Evolutionary conservation across 2,113 vertebrate genomes (phyloP), one percentile per base, ranked within the genome.

Genomic region (Tachysurus vachellii): DNA sequence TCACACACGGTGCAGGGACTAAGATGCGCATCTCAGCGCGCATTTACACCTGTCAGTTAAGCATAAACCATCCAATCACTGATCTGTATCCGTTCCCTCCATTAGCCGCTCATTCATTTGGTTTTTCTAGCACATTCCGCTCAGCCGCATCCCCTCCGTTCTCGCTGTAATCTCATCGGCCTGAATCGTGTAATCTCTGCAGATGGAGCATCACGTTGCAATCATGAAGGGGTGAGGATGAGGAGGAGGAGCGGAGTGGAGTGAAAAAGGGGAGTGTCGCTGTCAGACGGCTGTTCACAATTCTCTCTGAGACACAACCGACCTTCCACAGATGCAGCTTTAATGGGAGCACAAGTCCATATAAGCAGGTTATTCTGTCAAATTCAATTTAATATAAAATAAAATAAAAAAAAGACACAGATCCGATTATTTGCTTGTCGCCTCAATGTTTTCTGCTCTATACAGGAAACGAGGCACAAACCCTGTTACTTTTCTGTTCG

Each of bases 151-250:
- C 61, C 19, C 57, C n/a, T 64, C 31, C 80, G 12, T 85, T 53
- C 64, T 66, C 50, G 23, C 75, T 31, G 79, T 88, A 88, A 88
- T 90, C 87, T 88, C 87, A 75, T 80, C 80, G 31, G 53, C 28
- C 56, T n/a, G 80, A 80, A 86, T 83, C 28, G 80, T 31, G 80
- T 89, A 89, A 88, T 86, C 89, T 83, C 84, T 86, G 87, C 73
- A 90, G 54, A 80, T 13, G 80, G 71, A 82, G 31, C 54, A 59
- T 87, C 79, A 87, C 83, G 42, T 76, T 76, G 83, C 75, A 68
- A 84, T 87, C 21, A 21, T 54, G 61, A 56, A 68, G 83, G 85
- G 84, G 68, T 47, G 64, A 81, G 28, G 54, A 80, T 12, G 85
- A 44, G 64, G 75, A 13, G 42, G 84, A 64, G n/a, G 47, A 26